Base-by-base conservation (phyloP, 1,140 invertebrate genomes). In the Copidosoma floridanum region DNA sequence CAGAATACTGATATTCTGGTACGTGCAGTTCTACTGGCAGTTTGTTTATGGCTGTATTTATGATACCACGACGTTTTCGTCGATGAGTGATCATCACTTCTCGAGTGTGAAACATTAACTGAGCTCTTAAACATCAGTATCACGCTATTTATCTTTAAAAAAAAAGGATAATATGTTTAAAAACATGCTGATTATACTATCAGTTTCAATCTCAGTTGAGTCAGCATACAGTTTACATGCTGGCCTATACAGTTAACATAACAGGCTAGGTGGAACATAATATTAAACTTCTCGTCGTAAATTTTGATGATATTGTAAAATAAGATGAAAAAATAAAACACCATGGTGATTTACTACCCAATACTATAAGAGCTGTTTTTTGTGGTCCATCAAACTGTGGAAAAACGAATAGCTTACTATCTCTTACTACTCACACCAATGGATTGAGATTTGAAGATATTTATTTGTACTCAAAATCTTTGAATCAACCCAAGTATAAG, bases 251-350 rank as follows among this genome's bases (percentile, higher is more conserved):
- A 18, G 18, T 44, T 8, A 32, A 32, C 29, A 29, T 44, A 18
- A 14, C n/a, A n/a, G n/a, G n/a, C n/a, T n/a, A n/a, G n/a, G n/a
- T n/a, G n/a, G n/a, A n/a, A 43, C 43, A 62, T 8, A 20, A 38
- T 18, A 41, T 40, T 6, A 40, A 50, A 27, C 16, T 52, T n/a
- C 54, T 47, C 14, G 59, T 57, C 5, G 43, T 46, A 16, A 63
- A 63, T 23, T 63, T 58, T 48, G 55, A 51, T 62, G 64, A 35
- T 56, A 16, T 47, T 23, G 21, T 5, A 16, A 16, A 47, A 14
- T n/a, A 23, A 29, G 44, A 47, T 26, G 12, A 7, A 2, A 47
- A 29, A 14, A 74, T 71, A 18, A 79, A 79, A 71, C 78, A 71
- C 7, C 78, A 76, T 65, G 59, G 61, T 20, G 12, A 29, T 35